These are phyloP conservation scores for Dinoponera quadriceps DNA, from an alignment of 1,140 invertebrate species.

Conservation along the genomic window DNA sequence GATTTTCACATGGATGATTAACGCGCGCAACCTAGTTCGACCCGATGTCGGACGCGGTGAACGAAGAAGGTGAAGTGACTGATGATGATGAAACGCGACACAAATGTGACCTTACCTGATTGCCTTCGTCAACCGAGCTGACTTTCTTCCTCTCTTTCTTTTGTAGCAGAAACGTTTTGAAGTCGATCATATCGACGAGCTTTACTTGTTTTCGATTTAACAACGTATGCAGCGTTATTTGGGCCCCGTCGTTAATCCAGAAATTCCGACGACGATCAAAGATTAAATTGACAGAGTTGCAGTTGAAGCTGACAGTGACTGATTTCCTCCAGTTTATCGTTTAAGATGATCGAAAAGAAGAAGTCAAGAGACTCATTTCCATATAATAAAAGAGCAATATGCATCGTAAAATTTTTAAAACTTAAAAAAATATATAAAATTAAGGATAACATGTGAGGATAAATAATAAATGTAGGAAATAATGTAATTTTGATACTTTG, in stretches of 20 bases:
- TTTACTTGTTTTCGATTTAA: constrained; percentile 7
- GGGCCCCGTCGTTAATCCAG: not conserved
- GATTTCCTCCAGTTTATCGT: too few species aligned
- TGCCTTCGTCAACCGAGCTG: constrained; percentile 1
- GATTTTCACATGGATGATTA: constrained; percentile 54
- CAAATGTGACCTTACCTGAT: constrained; percentile 65
- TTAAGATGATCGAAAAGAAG: too few species aligned
- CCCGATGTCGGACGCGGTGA: constrained; percentile 9
- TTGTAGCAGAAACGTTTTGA: constrained; percentile 1
- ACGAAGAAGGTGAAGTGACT: constrained; percentile 69
- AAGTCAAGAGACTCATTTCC: too few species aligned
- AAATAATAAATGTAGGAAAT: too few species aligned
- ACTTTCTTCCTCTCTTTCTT: constrained; percentile 68
- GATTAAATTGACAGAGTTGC: not conserved
- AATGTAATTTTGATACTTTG: too few species aligned
- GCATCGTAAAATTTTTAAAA: too few species aligned
- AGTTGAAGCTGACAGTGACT: constrained; percentile 2
- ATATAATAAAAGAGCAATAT: too few species aligned
- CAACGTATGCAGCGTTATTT: not conserved
- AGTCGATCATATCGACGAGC: not conserved
- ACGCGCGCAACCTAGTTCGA: constrained; percentile 57
- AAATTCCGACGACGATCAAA: constrained; percentile 17
- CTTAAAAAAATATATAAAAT: too few species aligned
- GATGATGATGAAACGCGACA: constrained; percentile 67
- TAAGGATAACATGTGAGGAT: too few species aligned